Evolutionary conservation across 2,888 invertebrate species (phyloP), one percentile per base, ranked within the genome.

Genomic region (Ligdia adustata): DNA sequence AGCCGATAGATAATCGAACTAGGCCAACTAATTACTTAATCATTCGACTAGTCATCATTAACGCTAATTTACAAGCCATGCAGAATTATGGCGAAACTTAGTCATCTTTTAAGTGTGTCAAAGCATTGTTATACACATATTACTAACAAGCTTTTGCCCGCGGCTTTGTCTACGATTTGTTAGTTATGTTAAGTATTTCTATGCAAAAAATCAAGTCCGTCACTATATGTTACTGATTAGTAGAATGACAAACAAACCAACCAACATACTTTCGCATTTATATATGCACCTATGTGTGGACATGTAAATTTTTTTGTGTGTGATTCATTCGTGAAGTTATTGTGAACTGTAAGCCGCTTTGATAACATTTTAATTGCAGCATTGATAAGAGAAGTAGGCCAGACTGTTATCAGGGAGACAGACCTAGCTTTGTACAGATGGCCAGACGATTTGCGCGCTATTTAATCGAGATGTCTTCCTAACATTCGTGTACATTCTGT

Each of bases 321-420:
- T n/a, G n/a, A n/a, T n/a, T n/a, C n/a, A n/a, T n/a, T n/a, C n/a
- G n/a, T n/a, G n/a, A n/a, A n/a, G n/a, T n/a, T n/a, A n/a, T n/a
- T n/a, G n/a, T n/a, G 37, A 12, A 27, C 24, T 16, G 31, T 9
- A 16, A 20, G 35, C 22, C 14, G 34, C 40, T 27, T 41, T 46
- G 34, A 40, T 46, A 40, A 1, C 27, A 15, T 29, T 22, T 22
- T 41, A 44, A 52, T 49, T 48, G 27, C n/a, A n/a, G 33, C 37
- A 7, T 42, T 37, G 69, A 74, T 75, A 73, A 71, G 57, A 35
- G 34, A 75, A 68, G 51, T 71, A 62, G 74, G 67, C 38, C 72
- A 64, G 52, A 48, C 57, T 50, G 52, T 46, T 66, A 66, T 65
- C 64, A 31, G 39, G 50, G 54, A 64, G 66, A 72, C 69, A 54